Percentiles rank a stretch among this genome's conserved stretches.
These are phyloP conservation scores for Lasioglossum morio DNA, from an alignment of 2,888 invertebrate genomes.

Conservation along the genomic window DNA sequence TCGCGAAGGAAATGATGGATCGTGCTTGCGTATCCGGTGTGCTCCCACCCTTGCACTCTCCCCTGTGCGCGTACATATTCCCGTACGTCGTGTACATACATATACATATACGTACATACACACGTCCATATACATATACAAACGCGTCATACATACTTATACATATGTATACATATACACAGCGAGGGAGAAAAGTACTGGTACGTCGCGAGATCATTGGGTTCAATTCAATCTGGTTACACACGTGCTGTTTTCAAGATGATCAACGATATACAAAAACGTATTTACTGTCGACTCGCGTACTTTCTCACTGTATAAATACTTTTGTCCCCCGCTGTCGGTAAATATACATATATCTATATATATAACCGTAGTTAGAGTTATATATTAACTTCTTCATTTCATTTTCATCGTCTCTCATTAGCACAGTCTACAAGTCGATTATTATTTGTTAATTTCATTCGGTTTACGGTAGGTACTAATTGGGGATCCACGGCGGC, in stretches of 20 bases:
- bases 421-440: constrained; percentile 63
- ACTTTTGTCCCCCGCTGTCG: not conserved
- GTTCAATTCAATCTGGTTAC: no score
- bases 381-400: constrained; percentile 69
- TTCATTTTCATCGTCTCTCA: constrained; percentile 7
- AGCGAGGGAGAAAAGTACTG: constrained; percentile 5
- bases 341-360: constrained; percentile 33
- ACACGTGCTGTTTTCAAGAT: not conserved
- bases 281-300: not conserved
- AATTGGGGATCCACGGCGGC: constrained; percentile 71
- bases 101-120: constrained; percentile 8
- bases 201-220: not conserved
- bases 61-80: constrained; percentile 12
- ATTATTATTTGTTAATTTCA: constrained; percentile 48
- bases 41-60: constrained; percentile 2
- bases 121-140: constrained; percentile 14
- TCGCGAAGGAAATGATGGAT: constrained; percentile 22
- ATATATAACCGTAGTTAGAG: constrained; percentile 58
- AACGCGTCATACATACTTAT: not conserved
- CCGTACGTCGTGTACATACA: constrained; percentile 21
- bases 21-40: constrained; percentile 49
- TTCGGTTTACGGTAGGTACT: constrained; percentile 55
- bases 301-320: not conserved
- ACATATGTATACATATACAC: constrained; percentile 8
- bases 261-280: not conserved